phyloP scores from a whole-genome alignment of 53 echinoderm and acorn worm species.

The Luidia sarsii region DNA sequence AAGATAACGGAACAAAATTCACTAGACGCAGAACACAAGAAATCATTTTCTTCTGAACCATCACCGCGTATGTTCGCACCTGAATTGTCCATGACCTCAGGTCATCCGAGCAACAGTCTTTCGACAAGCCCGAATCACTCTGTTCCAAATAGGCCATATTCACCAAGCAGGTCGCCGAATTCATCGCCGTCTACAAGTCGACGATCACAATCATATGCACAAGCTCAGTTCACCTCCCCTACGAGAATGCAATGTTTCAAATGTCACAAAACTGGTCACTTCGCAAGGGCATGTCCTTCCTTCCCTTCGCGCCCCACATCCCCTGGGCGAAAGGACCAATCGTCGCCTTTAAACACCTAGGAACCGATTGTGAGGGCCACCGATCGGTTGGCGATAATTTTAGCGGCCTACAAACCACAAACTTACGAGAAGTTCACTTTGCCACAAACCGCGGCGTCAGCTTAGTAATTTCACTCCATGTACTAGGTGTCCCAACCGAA shows the following conservation, averaged over 20 bases:
- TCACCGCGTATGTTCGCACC: too few relatives aligned
- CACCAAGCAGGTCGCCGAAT: too few relatives aligned
- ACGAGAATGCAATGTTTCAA: neutral
- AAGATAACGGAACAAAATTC: too few relatives aligned
- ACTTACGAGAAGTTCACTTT: neutral
- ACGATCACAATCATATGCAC: too few relatives aligned
- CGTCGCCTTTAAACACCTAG: neutral
- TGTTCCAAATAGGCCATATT: too few relatives aligned
- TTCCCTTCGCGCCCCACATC: neutral
- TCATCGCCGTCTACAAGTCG: too few relatives aligned
- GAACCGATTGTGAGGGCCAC: constrained; percentile 13
- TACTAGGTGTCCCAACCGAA: neutral
- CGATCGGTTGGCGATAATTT: neutral
- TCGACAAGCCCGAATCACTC: too few relatives aligned
- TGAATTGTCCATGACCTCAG: too few relatives aligned
- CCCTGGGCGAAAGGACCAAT: neutral
- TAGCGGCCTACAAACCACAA: neutral
- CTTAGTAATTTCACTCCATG: neutral
- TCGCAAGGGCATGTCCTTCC: neutral
- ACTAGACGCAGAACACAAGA: too few relatives aligned
- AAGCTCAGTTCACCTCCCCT: neutral
- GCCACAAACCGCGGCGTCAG: neutral
- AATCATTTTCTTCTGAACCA: too few relatives aligned
- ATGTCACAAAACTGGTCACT: constrained; percentile 1
- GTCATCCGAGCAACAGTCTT: too few relatives aligned